Evolutionary conservation across 53 echinoderm and acorn worm genomes (phyloP).

Genomic region (Henricia sp.): DNA sequence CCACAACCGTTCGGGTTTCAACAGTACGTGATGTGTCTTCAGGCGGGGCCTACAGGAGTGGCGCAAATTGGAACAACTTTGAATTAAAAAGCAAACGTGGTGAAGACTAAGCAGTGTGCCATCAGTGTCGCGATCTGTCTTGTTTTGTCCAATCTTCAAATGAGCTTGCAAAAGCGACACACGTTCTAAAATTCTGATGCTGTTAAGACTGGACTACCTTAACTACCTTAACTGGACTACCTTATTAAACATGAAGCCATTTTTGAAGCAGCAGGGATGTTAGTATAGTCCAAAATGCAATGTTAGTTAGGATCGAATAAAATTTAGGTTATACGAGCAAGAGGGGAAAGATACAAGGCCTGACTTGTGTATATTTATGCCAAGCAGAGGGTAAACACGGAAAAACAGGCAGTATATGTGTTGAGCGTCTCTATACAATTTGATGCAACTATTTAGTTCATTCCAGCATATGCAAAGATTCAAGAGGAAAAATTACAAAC

Average conservation of each 20-base stretch:
- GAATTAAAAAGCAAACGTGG: conserved; percentile 17
- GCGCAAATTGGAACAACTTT: conserved; percentile 42
- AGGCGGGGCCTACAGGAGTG: conserved; percentile 54
- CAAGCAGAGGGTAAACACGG: not conserved
- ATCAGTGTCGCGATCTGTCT: too few relatives aligned
- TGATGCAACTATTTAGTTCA: too few relatives aligned
- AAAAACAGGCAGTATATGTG: not conserved
- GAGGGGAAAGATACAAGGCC: not conserved
- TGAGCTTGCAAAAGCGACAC: too few relatives aligned
- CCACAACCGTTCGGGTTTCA: conserved; percentile 75
- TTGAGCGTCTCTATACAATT: too few relatives aligned
- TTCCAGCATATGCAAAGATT: too few relatives aligned
- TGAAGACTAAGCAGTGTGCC: too few relatives aligned
- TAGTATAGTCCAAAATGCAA: conserved; percentile 21
- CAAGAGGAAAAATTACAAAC: too few relatives aligned
- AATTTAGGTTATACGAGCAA: not conserved
- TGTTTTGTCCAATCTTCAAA: too few relatives aligned
- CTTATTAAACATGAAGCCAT: too few relatives aligned
- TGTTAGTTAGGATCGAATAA: conserved; percentile 12
- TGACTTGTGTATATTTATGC: not conserved
- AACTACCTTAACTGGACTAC: too few relatives aligned
- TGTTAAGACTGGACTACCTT: too few relatives aligned
- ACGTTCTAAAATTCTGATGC: too few relatives aligned
- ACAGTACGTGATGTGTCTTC: conserved; percentile 55
- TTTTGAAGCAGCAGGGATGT: conserved; percentile 13